These are phyloP conservation scores for Crypturellus tataupa DNA, from an alignment of 2,797 vertebrate species.

Conservation along the genomic window DNA sequence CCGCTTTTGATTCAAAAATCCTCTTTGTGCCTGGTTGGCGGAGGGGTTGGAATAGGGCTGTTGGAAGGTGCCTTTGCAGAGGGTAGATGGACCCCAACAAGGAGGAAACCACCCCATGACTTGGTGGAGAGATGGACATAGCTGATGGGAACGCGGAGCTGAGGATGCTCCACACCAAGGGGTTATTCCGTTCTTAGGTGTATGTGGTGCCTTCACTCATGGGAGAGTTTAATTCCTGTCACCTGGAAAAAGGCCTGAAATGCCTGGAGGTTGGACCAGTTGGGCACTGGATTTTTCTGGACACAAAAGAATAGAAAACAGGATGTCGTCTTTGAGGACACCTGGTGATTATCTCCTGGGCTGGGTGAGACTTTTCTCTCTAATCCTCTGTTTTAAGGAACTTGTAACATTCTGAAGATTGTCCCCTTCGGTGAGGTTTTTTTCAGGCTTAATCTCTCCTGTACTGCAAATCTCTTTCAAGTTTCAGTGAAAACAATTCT, in stretches of 20 bases:
- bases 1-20: neutral
- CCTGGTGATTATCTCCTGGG: constrained; percentile 11
- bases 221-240: neutral
- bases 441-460: constrained; percentile 33
- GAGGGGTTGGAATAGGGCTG: accelerated
- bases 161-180: neutral
- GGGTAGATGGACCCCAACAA: neutral
- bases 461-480: constrained; percentile 44
- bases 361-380: constrained; percentile 1
- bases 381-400: constrained; percentile 50
- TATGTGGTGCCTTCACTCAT: neutral
- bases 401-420: constrained; percentile 43
- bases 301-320: neutral
- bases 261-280: neutral
- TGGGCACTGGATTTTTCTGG: constrained; percentile 10
- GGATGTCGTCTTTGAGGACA: neutral
- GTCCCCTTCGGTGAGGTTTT: constrained; percentile 30
- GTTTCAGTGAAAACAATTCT: constrained; percentile 46
- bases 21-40: neutral
- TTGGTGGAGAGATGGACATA: neutral
- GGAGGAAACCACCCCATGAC: neutral
- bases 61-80: neutral
- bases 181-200: neutral
- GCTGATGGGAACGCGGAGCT: neutral
- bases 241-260: neutral